Evolutionary conservation across 2,113 vertebrate species (phyloP), one percentile per base, ranked within the genome.

Genomic region (Equus przewalskii): DNA sequence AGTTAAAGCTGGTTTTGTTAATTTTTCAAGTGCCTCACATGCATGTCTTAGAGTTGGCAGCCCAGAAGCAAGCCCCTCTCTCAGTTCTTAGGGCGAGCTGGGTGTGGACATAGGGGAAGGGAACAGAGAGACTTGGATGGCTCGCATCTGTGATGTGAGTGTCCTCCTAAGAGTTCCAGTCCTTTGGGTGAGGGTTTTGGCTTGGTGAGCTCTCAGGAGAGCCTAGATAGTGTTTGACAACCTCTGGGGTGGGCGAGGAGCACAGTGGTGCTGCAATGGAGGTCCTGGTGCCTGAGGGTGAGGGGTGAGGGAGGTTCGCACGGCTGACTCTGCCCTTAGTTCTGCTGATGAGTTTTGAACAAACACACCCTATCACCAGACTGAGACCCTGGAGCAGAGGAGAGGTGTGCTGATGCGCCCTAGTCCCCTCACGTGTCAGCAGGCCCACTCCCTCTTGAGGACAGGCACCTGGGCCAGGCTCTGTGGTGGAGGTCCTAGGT

Each of bases 1-100:
- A 72, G 28, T 41, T 94, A 80, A 46, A 95, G 33, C 44, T 79
- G 41, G 84, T 72, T 79, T 93, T 93, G 21, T 60, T 89, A 62
- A 95, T 89, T 85, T 85, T 33, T 65, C 6, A 67, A 84, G 64
- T 12, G 64, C 64, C 26, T 51, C 44, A 73, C 0, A 0, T 67
- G 7, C 18, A 8, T 76, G 62, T 69, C 54, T 76, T 76, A n/a
- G 65, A 65, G 82, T 7, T 83, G 67, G n/a, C 24, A 54, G 14
- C 33, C 30, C 67, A 89, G 60, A 94, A 54, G 36, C 36, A 58
- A 79, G 41, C 6, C 13, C 7, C 15, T 65, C 16, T 64, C 44
- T 92, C 78, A 33, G 19, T 84, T 54, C 28, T 73, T 64, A 51
- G 51, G n/a, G 26, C 30, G 58, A n/a, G 6, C 41, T 69, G 51